phyloP scores from a whole-genome alignment of 2,113 vertebrate genomes.

The Grammomys dolichurus region DNA sequence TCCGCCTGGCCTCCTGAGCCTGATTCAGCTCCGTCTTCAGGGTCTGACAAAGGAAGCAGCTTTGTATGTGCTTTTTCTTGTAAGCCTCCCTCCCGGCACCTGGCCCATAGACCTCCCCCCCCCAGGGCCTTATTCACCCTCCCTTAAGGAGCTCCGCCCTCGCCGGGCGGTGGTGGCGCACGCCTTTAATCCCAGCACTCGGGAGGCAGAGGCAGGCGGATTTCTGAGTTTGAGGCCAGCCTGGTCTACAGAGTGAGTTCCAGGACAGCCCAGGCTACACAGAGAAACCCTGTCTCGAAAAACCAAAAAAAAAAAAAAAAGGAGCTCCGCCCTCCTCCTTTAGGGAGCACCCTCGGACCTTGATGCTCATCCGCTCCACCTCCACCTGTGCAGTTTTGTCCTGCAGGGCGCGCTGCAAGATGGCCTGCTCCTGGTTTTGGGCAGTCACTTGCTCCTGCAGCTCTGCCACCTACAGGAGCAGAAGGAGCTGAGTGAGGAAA shows the following conservation, averaged over 20 bases:
- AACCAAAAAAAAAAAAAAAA: no score
- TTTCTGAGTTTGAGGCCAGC: no score
- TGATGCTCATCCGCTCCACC: conserved; percentile 88
- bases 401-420: conserved; percentile 89
- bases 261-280: no score
- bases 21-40: conserved; percentile 86
- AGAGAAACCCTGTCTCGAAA: no score
- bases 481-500: neutral
- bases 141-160: no score
- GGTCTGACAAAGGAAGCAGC: conserved; percentile 81
- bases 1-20: conserved; percentile 75
- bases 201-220: no score
- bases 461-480: conserved; percentile 70
- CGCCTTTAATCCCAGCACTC: no score
- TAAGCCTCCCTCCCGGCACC: no score
- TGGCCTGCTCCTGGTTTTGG: conserved; percentile 84
- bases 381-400: conserved; percentile 91
- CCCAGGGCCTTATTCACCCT: neutral
- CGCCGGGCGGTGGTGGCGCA: no score
- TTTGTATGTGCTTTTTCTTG: no score
- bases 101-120: rapidly evolving
- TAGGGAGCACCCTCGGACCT: conserved; percentile 85
- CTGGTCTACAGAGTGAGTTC: no score
- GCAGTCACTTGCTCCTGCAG: conserved; percentile 72
- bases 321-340: no score